These are phyloP conservation scores for Arrhopalites spinosus DNA, from an alignment of 2,888 invertebrate genomes.

Conservation along the genomic window DNA sequence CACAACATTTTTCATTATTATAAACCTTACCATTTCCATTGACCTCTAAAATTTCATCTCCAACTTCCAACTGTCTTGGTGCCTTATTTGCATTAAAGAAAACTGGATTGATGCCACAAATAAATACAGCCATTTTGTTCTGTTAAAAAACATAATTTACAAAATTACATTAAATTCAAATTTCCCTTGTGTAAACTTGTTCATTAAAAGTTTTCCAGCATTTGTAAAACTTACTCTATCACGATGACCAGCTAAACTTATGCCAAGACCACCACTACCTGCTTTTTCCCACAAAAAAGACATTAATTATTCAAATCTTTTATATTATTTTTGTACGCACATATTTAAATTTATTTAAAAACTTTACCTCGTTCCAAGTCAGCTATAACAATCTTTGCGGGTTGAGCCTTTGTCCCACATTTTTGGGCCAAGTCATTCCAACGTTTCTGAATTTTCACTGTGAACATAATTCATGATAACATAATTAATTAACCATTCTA, in stretches of 20 bases:
- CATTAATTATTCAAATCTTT: no score
- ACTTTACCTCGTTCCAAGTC: slow-evolving; percentile 64
- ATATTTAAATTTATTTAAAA: no score
- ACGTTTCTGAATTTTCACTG: slow-evolving; percentile 93
- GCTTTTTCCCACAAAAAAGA: no score
- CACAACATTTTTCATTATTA: no score
- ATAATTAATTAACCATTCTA: slow-evolving; percentile 25
- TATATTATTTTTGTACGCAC: no score
- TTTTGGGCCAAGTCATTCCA: slow-evolving; percentile 76
- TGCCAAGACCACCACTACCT: slow-evolving; percentile 74
- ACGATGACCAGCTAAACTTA: slow-evolving; percentile 91
- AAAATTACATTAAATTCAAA: no score
- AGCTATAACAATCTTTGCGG: slow-evolving; percentile 52
- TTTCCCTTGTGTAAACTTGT: no score
- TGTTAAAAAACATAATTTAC: no score
- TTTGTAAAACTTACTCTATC: no score
- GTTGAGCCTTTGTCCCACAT: slow-evolving; percentile 60
- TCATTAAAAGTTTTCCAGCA: no score
- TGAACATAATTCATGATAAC: no score
- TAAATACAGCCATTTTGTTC: slow-evolving; percentile 92
- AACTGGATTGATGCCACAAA: slow-evolving; percentile 82
- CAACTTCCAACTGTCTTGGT: slow-evolving; percentile 72
- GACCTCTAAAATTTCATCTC: slow-evolving; percentile 74
- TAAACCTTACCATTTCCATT: no score
- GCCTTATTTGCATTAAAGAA: slow-evolving; percentile 74